A percentile compares a stretch with the other conserved stretches of the same genome.
Evolutionary conservation across 2,113 vertebrate species (phyloP).

Genomic region (Aleadryas rufinucha): DNA sequence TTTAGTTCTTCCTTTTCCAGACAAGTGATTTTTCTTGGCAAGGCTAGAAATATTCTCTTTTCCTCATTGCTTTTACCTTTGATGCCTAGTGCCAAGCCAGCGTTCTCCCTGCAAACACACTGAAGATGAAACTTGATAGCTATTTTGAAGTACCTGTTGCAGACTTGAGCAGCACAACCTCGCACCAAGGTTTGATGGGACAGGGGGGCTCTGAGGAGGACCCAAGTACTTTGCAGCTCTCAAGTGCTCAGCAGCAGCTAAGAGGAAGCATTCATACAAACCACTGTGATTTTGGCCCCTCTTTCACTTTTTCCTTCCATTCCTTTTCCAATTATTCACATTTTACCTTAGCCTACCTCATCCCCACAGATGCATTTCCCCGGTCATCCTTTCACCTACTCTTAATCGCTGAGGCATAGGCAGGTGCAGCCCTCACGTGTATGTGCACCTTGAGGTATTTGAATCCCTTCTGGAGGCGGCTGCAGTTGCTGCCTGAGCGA

Average conservation of each 20-base stretch:
- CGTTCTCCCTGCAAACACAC: not conserved
- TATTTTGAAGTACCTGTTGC: not conserved
- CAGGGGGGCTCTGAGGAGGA: not conserved
- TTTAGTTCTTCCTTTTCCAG: not conserved
- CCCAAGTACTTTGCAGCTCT: not conserved
- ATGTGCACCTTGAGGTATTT: not conserved
- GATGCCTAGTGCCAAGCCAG: not conserved
- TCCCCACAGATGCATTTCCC: not conserved
- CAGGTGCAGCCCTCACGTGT: not conserved
- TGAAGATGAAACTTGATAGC: not conserved
- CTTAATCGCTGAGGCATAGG: not conserved
- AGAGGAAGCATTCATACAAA: not conserved
- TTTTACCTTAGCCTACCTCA: not conserved
- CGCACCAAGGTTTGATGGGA: not conserved
- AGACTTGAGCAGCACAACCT: not conserved
- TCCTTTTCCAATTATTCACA: not conserved
- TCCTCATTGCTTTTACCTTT: not conserved
- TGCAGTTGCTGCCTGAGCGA: not conserved
- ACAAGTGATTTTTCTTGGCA: not conserved
- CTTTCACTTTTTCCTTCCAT: not conserved
- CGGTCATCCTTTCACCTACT: not conserved
- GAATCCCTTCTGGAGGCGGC: not conserved
- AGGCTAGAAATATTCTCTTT: not conserved
- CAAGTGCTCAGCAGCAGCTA: not conserved
- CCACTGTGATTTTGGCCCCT: not conserved